A percentile compares a stretch with the other conserved stretches of the same genome.
phyloP scores from a whole-genome alignment of 2,888 invertebrate genomes.

The Helobdella robusta region DNA sequence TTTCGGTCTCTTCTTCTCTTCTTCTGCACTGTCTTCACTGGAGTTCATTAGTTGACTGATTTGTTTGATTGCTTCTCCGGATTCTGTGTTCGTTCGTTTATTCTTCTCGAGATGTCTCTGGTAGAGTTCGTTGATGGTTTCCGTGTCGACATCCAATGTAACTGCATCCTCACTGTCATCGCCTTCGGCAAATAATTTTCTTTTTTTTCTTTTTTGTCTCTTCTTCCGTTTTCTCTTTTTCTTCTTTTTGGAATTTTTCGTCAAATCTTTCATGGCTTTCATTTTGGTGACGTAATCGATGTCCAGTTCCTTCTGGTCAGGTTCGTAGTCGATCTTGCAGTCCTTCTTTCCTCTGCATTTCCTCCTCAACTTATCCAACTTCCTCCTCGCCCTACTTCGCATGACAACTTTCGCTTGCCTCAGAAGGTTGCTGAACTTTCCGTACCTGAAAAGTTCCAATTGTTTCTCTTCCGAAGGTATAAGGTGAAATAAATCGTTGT shows the following conservation, averaged over 20 bases:
- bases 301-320: neutral
- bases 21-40: neutral
- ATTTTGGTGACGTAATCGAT: neutral
- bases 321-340: neutral
- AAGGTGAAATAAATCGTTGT: neutral
- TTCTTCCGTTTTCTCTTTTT: neutral
- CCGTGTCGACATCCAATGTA: too few species aligned
- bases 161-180: too few species aligned
- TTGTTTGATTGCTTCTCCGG: neutral
- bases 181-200: neutral
- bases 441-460: neutral
- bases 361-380: neutral
- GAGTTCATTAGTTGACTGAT: neutral
- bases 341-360: neutral
- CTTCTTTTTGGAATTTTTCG: neutral
- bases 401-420: neutral
- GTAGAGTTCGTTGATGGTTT: too few species aligned
- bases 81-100: neutral
- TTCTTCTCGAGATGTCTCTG: too few species aligned
- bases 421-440: neutral
- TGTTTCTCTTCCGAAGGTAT: neutral
- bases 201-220: slow-evolving; percentile 1
- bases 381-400: slow-evolving; percentile 1
- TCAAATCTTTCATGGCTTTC: neutral
- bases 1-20: neutral